Evolutionary conservation across 2,113 vertebrate species (phyloP), one percentile per base, ranked within the genome.

Genomic region (Sigmodon hispidus): DNA sequence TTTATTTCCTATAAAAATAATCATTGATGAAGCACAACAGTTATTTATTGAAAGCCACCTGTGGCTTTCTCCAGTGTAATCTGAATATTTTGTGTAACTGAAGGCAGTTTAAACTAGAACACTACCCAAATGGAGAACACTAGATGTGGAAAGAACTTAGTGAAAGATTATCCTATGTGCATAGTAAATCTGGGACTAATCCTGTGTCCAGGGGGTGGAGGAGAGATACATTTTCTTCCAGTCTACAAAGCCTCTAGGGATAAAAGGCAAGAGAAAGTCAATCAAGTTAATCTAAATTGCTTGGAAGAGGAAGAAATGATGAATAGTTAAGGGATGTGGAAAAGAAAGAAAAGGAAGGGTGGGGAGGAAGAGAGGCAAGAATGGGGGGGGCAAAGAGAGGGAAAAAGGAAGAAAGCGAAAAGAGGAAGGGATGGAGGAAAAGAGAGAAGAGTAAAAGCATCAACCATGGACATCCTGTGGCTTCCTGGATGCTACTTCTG

Each of bases 361-460:
- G 40, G 21, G 5, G 1, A 15, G 19, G 31, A 9, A 31, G 13
- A 16, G n/a, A 36, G 5, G n/a, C 22, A 50, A 36, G 16, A 6
- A 12, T 13, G 17, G 2, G 55, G 40, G 21, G 5, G 1, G 7
- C 9, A 17, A 9, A 31, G 13, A 16, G n/a, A 36, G 5, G n/a
- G 36, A 50, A 36, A 9, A 6, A 12, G 31, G 61, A 50, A 17
- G 29, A 29, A 5, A 21, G 8, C 3, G 10, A 10, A 19, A 21
- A 2, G 12, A 52, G 34, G 21, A 29, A 57, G 24, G 26, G 36
- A 29, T 11, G 22, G 13, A 36, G 11, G 50, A 4, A 50, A 15
- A n/a, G 12, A 31, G 43, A 13, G 19, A 43, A 17, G 3, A 13
- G 8, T 34, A 45, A 48, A 10, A 67, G 19, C 61, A 48, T 31